Conservation (phyloP, 2,113 vertebrate species). For the Marmota monax region DNA sequence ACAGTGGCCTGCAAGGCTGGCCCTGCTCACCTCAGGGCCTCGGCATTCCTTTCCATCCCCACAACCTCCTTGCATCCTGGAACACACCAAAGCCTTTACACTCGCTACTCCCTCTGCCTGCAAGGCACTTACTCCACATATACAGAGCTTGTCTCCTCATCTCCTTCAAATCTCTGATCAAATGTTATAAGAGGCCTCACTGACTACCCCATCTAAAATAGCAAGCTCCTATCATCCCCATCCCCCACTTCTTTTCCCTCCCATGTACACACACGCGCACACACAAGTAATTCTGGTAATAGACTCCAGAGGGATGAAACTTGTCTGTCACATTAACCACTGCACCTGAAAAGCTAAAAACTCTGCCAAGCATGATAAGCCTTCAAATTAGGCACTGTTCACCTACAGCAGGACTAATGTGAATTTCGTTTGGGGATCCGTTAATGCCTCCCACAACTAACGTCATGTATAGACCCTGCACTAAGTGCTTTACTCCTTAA, state of each 20-base stretch:
- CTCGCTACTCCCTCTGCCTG: neutral
- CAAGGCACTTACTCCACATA: neutral
- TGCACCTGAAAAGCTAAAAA: slow-evolving; percentile 1
- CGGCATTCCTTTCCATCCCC: neutral
- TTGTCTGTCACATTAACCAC: neutral
- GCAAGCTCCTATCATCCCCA: neutral
- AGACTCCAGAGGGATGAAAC: neutral
- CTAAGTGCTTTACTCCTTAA: neutral
- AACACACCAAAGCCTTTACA: neutral
- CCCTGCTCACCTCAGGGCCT: neutral
- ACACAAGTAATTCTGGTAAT: neutral
- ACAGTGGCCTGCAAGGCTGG: neutral
- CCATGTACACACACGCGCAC: neutral
- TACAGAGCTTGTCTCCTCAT: neutral
- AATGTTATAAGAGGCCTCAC: neutral
- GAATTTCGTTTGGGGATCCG: neutral
- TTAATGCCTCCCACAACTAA: neutral
- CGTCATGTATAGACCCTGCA: neutral
- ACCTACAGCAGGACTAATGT: neutral
- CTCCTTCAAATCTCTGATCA: neutral
- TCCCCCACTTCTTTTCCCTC: neutral
- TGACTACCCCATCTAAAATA: neutral
- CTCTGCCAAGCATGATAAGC: neutral
- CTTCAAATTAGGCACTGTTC: neutral
- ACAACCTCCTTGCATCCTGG: neutral